These are phyloP conservation scores for Muschampia plurimacula DNA, from an alignment of 2,888 invertebrate genomes.

Conservation along the genomic window DNA sequence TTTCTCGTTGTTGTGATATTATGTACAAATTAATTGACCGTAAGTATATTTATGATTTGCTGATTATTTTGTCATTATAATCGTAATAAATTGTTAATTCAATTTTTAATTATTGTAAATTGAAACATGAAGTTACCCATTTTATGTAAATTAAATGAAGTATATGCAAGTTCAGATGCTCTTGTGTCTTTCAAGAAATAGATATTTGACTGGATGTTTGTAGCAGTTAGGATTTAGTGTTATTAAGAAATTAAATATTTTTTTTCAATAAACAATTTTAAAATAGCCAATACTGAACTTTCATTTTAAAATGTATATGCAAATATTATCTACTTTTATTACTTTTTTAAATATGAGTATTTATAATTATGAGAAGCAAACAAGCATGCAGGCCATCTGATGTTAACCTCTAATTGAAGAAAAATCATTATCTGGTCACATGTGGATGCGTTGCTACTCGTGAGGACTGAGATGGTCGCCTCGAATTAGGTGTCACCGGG, in stretches of 20 bases:
- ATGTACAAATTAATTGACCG: constrained; percentile 70
- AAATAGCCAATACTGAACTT: constrained; percentile 50
- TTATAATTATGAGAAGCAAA: too few relatives aligned
- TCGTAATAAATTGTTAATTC: constrained; percentile 15
- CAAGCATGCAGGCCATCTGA: too few relatives aligned
- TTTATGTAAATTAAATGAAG: constrained; percentile 55
- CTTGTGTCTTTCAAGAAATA: constrained; percentile 66
- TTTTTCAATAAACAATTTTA: constrained; percentile 79
- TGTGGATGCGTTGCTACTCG: too few relatives aligned
- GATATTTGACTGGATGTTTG: constrained; percentile 65
- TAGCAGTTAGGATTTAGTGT: constrained; percentile 71
- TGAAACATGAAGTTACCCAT: constrained; percentile 55
- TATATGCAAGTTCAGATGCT: constrained; percentile 78
- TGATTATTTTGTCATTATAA: constrained; percentile 39
- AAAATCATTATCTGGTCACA: too few relatives aligned
- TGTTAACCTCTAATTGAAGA: too few relatives aligned
- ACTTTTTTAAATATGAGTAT: too few relatives aligned
- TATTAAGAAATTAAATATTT: constrained; percentile 73
- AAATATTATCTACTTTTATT: not conserved
- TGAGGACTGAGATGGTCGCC: too few relatives aligned
- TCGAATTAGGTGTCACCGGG: too few relatives aligned
- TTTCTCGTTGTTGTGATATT: constrained; percentile 79
- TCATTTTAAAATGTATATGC: constrained; percentile 27
- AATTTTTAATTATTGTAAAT: constrained; percentile 41
- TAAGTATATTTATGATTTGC: constrained; percentile 35